Evolutionary conservation across 1,140 invertebrate genomes (phyloP).

Genomic region (Xylocopa sonorina): DNA sequence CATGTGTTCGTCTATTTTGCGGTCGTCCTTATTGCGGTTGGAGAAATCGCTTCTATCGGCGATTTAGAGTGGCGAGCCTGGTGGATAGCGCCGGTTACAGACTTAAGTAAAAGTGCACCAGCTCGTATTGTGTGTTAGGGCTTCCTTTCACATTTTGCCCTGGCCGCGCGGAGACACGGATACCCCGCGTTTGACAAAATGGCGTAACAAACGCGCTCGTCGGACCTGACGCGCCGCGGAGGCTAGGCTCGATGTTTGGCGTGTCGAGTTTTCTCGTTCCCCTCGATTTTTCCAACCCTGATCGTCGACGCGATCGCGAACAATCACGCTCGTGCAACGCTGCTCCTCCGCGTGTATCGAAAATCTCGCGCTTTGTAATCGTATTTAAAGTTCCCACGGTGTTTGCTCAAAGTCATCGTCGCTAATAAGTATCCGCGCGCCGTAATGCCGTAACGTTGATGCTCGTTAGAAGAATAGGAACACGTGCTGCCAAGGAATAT

Average conservation of each 20-base stretch:
- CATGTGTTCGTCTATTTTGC: conserved; percentile 21
- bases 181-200: background rate
- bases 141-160: conserved; percentile 13
- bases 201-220: background rate
- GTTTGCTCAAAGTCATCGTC: too few relatives aligned
- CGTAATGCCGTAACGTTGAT: too few relatives aligned
- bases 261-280: too few relatives aligned
- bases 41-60: conserved; percentile 39
- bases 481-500: too few relatives aligned
- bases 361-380: too few relatives aligned
- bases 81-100: conserved; percentile 8
- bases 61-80: conserved; percentile 21
- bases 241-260: conserved; percentile 1
- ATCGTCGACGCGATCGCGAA: too few relatives aligned
- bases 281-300: too few relatives aligned
- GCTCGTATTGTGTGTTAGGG: background rate
- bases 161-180: background rate
- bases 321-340: too few relatives aligned
- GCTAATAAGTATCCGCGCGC: too few relatives aligned
- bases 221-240: background rate
- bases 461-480: too few relatives aligned
- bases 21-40: conserved; percentile 43
- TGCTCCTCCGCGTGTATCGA: too few relatives aligned
- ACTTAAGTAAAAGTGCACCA: conserved; percentile 40
- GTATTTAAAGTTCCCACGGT: too few relatives aligned